Conservation (phyloP, 2,113 vertebrate genomes). For the Catharus minimus region DNA sequence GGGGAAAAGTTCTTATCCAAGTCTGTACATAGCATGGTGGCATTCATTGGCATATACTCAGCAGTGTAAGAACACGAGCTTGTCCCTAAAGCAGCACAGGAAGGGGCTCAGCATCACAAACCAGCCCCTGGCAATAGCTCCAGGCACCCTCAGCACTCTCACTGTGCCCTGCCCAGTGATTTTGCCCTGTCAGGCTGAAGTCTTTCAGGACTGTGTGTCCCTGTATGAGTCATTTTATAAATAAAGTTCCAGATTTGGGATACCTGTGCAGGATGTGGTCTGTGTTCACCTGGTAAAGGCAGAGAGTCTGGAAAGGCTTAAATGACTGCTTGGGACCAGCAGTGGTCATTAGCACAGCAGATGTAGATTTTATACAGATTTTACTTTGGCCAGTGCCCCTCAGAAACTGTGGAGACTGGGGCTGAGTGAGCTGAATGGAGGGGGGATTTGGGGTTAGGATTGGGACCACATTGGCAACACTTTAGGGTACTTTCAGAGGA, state of each 20-base stretch:
- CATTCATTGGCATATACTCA: neutral
- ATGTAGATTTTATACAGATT: neutral
- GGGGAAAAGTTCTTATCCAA: slow-evolving; percentile 17
- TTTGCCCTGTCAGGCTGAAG: neutral
- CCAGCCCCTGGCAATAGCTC: neutral
- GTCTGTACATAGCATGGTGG: slow-evolving; percentile 35
- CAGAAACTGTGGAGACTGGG: neutral
- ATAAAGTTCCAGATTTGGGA: slow-evolving; percentile 41
- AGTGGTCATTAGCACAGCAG: neutral
- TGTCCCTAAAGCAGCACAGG: slow-evolving; percentile 3
- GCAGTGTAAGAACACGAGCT: neutral
- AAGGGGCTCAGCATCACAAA: neutral
- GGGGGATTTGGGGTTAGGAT: neutral
- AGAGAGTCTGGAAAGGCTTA: neutral
- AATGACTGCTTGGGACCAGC: neutral
- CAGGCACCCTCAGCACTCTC: neutral
- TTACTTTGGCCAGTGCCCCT: neutral
- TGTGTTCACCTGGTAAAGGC: neutral
- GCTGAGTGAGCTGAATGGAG: neutral
- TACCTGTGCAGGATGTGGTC: neutral
- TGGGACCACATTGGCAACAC: rapidly evolving
- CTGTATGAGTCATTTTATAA: slow-evolving; percentile 53
- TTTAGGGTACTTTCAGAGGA: neutral
- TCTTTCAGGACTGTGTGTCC: neutral
- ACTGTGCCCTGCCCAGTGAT: neutral